Evolutionary conservation across 2,797 vertebrate species (phyloP).

Genomic region (Parauchenoglanis ngamensis): DNA sequence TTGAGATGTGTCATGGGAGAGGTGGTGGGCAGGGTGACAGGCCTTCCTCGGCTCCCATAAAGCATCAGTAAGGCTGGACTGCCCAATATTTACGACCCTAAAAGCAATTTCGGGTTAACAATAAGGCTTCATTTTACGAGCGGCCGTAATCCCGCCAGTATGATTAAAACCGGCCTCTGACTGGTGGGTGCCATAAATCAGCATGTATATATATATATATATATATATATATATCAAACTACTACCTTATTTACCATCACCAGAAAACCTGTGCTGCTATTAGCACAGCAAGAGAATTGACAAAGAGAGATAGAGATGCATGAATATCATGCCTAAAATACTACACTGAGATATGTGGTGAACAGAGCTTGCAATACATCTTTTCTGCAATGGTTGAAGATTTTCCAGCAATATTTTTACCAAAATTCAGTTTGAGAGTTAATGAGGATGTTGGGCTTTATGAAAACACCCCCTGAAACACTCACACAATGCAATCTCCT

Average conservation of each 20-base stretch:
- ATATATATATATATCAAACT: conserved; percentile 32
- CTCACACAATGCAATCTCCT: neutral
- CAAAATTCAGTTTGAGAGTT: neutral
- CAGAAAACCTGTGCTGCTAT: conserved; percentile 15
- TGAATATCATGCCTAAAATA: neutral
- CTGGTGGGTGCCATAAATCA: conserved; percentile 64
- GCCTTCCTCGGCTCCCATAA: conserved; percentile 63
- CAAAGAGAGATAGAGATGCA: neutral
- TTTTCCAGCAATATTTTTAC: neutral
- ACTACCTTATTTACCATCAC: conserved; percentile 55
- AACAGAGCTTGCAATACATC: neutral
- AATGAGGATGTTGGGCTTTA: neutral
- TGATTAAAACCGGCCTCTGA: conserved; percentile 74
- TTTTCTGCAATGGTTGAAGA: neutral
- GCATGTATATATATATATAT: conserved; percentile 12
- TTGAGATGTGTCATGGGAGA: conserved; percentile 61
- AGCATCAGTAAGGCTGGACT: conserved; percentile 68
- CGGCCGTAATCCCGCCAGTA: conserved; percentile 67
- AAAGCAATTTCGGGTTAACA: conserved; percentile 76
- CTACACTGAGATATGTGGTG: neutral
- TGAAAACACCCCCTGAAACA: neutral
- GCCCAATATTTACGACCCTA: conserved; percentile 71
- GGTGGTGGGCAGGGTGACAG: conserved; percentile 50
- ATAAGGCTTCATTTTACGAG: conserved; percentile 70
- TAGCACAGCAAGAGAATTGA: neutral